These are phyloP conservation scores for Scaptodrosophila lebanonensis DNA, from an alignment of 1,140 invertebrate species.

Conservation along the genomic window DNA sequence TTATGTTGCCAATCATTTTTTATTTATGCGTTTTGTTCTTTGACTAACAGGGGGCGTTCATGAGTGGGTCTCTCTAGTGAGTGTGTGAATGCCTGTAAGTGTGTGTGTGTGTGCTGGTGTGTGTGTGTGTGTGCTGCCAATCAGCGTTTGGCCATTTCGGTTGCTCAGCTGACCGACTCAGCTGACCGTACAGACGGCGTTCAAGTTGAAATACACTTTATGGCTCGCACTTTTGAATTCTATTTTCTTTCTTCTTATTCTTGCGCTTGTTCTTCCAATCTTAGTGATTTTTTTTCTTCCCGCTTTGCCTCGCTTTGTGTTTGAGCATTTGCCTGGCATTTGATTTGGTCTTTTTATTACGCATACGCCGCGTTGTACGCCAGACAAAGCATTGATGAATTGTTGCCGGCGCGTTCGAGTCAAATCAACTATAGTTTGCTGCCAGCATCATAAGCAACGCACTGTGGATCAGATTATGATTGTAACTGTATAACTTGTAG, in stretches of 20 bases:
- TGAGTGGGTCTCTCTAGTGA: neutral
- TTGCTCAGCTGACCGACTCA: constrained; percentile 2
- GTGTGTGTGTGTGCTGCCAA: constrained; percentile 30
- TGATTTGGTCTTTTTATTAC: constrained; percentile 42
- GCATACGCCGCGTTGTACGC: constrained; percentile 52
- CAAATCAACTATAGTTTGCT: constrained; percentile 53
- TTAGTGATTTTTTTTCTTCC: constrained; percentile 13
- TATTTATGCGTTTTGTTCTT: constrained; percentile 67
- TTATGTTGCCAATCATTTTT: constrained; percentile 67
- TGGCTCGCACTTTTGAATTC: constrained; percentile 1
- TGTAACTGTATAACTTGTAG: no score
- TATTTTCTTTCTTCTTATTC: neutral
- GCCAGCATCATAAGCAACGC: no score
- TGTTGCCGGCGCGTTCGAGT: constrained; percentile 46
- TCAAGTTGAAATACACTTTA: constrained; percentile 1
- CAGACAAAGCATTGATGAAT: constrained; percentile 58
- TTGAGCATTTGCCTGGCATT: constrained; percentile 13
- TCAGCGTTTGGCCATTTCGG: constrained; percentile 53
- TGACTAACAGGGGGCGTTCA: constrained; percentile 7
- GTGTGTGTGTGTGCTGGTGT: constrained; percentile 12
- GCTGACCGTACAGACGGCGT: no score
- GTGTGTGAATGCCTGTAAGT: constrained; percentile 6
- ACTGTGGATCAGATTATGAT: no score
- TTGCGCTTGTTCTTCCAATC: neutral
- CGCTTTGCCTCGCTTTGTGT: constrained; percentile 1